phyloP scores from a whole-genome alignment of 2,797 vertebrate species.

The Rhabdomys pumilio region DNA sequence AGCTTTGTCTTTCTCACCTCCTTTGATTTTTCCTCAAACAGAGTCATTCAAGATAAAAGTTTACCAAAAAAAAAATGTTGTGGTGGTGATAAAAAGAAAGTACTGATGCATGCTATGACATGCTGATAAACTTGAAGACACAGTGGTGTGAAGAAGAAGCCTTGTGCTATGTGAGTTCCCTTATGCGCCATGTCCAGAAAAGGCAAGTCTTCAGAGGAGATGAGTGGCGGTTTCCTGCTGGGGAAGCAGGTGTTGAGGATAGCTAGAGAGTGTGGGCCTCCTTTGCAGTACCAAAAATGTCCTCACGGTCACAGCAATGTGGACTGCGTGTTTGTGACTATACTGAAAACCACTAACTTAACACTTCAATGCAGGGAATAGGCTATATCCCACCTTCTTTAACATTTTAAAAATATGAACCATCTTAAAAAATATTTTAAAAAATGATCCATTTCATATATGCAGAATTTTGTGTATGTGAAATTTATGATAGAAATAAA shows the following conservation, averaged over 20 bases:
- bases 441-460: background rate
- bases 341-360: background rate
- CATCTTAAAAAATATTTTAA: background rate
- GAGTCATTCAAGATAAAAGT: background rate
- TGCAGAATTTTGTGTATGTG: too few relatives aligned
- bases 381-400: too few relatives aligned
- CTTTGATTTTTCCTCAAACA: background rate
- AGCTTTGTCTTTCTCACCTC: background rate
- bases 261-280: background rate
- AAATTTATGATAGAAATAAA: background rate
- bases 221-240: background rate
- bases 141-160: background rate
- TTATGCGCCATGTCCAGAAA: background rate
- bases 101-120: background rate
- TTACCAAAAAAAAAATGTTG: background rate
- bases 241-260: accelerated
- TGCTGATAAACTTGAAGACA: background rate
- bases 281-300: background rate
- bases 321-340: background rate
- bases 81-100: background rate
- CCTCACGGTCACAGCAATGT: background rate
- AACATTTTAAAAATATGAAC: background rate
- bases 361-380: background rate
- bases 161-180: background rate
- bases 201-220: background rate